Conservation (phyloP, 2,888 invertebrate species). For the Ephialtes manifestator region DNA sequence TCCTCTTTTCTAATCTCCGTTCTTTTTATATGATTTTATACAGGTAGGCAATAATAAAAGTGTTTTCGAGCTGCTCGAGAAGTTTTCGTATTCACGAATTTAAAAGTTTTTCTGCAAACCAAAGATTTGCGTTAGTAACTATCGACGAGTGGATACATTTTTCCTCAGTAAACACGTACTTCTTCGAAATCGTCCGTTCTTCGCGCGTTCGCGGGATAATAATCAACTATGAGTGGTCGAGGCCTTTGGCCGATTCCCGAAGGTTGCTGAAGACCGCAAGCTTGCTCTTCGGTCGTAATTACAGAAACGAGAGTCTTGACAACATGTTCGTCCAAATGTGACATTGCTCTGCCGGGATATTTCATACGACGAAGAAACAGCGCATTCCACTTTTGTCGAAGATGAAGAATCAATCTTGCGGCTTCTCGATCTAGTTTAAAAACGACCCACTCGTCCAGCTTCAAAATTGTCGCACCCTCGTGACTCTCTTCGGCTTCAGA, state of each 20-base stretch:
- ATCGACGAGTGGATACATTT: not conserved
- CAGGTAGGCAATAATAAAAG: conserved; percentile 9
- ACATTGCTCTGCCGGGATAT: conserved; percentile 88
- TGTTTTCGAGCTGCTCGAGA: conserved; percentile 17
- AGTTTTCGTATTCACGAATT: conserved; percentile 23
- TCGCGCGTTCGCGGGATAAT: conserved; percentile 85
- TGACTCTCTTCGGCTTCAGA: conserved; percentile 87
- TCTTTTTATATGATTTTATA: conserved; percentile 47
- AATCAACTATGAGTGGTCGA: conserved; percentile 89
- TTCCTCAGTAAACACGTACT: conserved; percentile 67
- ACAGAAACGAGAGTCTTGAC: conserved; percentile 90
- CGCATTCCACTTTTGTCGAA: conserved; percentile 92
- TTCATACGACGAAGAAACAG: conserved; percentile 89
- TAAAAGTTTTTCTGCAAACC: conserved; percentile 62
- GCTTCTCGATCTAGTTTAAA: conserved; percentile 91
- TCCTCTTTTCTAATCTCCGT: conserved; percentile 21
- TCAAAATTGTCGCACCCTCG: conserved; percentile 87
- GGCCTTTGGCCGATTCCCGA: conserved; percentile 92
- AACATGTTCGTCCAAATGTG: conserved; percentile 90
- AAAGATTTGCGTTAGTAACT: conserved; percentile 10
- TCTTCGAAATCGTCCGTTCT: conserved; percentile 80
- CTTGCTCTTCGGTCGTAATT: conserved; percentile 91
- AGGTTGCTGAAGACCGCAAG: conserved; percentile 90
- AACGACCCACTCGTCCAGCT: conserved; percentile 92
- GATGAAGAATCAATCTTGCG: conserved; percentile 89